These are phyloP conservation scores for Torymus tubicola DNA, from an alignment of 2,888 invertebrate genomes.

Conservation along the genomic window DNA sequence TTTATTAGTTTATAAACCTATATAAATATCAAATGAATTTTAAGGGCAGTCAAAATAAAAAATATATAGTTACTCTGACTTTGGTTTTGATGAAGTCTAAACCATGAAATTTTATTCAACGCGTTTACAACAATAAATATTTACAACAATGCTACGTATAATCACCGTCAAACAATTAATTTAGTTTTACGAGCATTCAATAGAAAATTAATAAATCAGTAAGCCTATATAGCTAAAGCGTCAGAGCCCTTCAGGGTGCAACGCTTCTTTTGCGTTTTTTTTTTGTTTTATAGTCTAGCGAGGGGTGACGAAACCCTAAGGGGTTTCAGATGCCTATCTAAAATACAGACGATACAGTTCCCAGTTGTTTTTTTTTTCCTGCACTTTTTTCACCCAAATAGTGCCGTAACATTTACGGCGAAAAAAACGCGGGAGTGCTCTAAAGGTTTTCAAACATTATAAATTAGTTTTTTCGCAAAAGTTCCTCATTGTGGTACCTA, in stretches of 20 bases:
- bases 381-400: slow-evolving; percentile 25
- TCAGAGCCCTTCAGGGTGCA: slow-evolving; percentile 7
- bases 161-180: slow-evolving; percentile 23
- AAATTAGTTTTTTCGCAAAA: slow-evolving; percentile 36
- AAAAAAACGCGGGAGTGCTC: slow-evolving; percentile 33
- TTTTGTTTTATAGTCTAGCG: slow-evolving; percentile 16
- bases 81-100: no score
- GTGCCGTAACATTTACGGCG: slow-evolving; percentile 13
- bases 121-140: no score
- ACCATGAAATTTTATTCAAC: no score
- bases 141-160: not conserved
- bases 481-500: slow-evolving; percentile 28
- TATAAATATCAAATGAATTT: no score
- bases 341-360: slow-evolving; percentile 29
- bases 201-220: slow-evolving; percentile 39
- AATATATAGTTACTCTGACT: no score
- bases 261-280: slow-evolving; percentile 6
- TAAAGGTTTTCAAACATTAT: slow-evolving; percentile 28
- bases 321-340: slow-evolving; percentile 35
- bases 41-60: no score
- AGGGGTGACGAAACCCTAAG: slow-evolving; percentile 40
- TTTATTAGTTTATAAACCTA: no score
- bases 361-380: slow-evolving; percentile 13
- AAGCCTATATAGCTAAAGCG: slow-evolving; percentile 10
- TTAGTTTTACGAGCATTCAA: slow-evolving; percentile 9